Conservation (phyloP, 2,113 vertebrate species). For the Coreoperca whiteheadi region DNA sequence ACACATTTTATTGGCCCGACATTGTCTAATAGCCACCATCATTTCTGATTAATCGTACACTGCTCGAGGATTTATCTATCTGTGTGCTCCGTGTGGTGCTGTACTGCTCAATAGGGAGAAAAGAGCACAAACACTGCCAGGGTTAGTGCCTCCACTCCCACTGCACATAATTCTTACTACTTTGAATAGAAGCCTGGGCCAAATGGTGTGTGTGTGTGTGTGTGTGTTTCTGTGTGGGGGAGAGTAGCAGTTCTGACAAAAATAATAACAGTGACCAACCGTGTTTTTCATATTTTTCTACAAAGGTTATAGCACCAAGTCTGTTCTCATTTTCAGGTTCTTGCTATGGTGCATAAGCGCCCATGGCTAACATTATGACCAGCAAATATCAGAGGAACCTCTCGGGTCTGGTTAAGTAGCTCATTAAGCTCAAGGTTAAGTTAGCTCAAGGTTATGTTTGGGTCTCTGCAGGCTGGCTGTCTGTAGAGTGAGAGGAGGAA, state of each 20-base stretch:
- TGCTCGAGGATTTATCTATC: conserved; percentile 66
- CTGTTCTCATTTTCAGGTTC: conserved; percentile 23
- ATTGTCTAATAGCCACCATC: conserved; percentile 63
- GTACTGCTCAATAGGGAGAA: conserved; percentile 53
- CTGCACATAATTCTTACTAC: conserved; percentile 68
- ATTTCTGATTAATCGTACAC: conserved; percentile 63
- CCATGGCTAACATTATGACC: conserved; percentile 38
- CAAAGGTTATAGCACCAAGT: conserved; percentile 12
- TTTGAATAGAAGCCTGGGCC: conserved; percentile 64
- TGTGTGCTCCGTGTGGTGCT: conserved; percentile 61
- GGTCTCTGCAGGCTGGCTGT: conserved; percentile 58
- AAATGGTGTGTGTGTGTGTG: conserved; percentile 49
- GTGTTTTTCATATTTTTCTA: conserved; percentile 22
- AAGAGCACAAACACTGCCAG: conserved; percentile 57
- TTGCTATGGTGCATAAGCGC: conserved; percentile 12
- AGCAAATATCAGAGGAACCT: conserved; percentile 59
- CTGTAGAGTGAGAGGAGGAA: conserved; percentile 33
- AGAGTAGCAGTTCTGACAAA: conserved; percentile 45
- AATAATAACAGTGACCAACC: conserved; percentile 56
- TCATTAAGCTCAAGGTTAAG: conserved; percentile 74
- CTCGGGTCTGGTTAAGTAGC: conserved; percentile 63
- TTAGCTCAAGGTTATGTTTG: conserved; percentile 73
- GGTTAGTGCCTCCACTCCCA: conserved; percentile 59
- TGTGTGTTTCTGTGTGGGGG: conserved; percentile 23
- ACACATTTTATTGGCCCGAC: conserved; percentile 63